Percentiles rank a stretch among this genome's conserved stretches.
phyloP scores from a whole-genome alignment of 2,888 invertebrate genomes.

The Drosophila quinaria region DNA sequence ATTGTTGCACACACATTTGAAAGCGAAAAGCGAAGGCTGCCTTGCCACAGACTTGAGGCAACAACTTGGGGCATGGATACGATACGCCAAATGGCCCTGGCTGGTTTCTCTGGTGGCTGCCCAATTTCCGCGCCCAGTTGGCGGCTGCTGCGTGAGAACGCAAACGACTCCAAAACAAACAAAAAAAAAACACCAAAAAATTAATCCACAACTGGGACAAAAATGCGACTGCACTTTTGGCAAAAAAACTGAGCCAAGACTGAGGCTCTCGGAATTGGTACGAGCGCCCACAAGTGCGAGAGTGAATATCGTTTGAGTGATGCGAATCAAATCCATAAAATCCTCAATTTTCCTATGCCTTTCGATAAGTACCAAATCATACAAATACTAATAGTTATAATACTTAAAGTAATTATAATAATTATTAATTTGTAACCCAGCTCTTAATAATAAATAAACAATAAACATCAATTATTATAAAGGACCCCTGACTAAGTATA shows the following conservation, averaged over 20 bases:
- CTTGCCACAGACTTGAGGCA: conserved; percentile 13
- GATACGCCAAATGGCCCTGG: conserved; percentile 42
- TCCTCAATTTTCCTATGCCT: too few species aligned
- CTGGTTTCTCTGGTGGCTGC: conserved; percentile 34
- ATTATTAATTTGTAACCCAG: too few species aligned
- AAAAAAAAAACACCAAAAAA: neutral
- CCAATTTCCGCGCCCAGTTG: conserved; percentile 78
- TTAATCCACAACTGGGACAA: conserved; percentile 46
- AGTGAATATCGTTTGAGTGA: neutral
- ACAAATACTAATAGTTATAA: too few species aligned
- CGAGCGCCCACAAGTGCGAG: neutral
- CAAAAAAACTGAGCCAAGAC: conserved; percentile 26
- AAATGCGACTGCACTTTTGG: conserved; percentile 45
- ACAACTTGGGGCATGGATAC: conserved; percentile 38
- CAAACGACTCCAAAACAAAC: conserved; percentile 12
- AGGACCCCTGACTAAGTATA: too few species aligned
- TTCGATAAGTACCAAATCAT: too few species aligned
- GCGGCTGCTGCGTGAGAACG: conserved; percentile 75
- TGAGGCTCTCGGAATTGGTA: conserved; percentile 28
- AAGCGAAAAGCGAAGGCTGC: conserved; percentile 39
- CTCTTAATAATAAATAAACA: too few species aligned
- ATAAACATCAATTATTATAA: too few species aligned
- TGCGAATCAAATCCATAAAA: neutral
- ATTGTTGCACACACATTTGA: conserved; percentile 53
- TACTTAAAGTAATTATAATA: too few species aligned